Base-by-base conservation (phyloP, 1,140 invertebrate species). In the Drosophila pruinosa region DNA sequence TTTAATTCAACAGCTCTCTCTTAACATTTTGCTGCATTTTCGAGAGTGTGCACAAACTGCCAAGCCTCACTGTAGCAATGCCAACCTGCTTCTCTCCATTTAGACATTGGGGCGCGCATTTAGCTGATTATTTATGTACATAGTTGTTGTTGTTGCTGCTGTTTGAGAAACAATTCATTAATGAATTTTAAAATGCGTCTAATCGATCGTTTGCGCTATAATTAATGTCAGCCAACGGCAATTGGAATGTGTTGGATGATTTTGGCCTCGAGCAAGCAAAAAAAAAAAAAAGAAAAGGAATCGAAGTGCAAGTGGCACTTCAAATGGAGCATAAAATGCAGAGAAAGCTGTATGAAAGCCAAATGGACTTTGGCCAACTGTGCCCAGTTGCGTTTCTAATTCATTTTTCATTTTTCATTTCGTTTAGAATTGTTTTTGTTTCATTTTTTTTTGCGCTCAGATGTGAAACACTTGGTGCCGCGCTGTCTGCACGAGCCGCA, bases 161-260 rank as follows among this genome's bases (percentile, higher is more conserved):
- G 78, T 88, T 88, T 82, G 75, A 75, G 82, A 73, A 88, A 72
- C 82, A 78, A 88, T 88, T 88, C 82, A 88, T 88, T 88, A 88
- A 88, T 88, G 82, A 88, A 82, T 88, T 82, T 78, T 69, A 82
- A 88, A 88, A 88, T 82, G 82, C 77, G 78, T 70, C 74, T 88
- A 88, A 88, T 88, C 78, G 82, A 88, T 88, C 82, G 82, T 88
- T 88, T 88, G 78, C 78, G 78, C 82, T 77, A 88, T 80, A 88
- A 88, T 88, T 88, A 88, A 88, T 89, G 82, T 88, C 82, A 88
- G 82, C 43, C 28, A 36, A 56, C 19, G 71, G 78, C 82, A 75
- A 88, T 88, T 78, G 82, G 82, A 78, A 88, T 88, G 82, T 88
- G 82, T 72, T 62, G 75, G 63, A 50, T 78, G 82, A 82, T 67